These are phyloP conservation scores for Meda fulgida DNA, from an alignment of 2,797 vertebrate species.

Conservation along the genomic window DNA sequence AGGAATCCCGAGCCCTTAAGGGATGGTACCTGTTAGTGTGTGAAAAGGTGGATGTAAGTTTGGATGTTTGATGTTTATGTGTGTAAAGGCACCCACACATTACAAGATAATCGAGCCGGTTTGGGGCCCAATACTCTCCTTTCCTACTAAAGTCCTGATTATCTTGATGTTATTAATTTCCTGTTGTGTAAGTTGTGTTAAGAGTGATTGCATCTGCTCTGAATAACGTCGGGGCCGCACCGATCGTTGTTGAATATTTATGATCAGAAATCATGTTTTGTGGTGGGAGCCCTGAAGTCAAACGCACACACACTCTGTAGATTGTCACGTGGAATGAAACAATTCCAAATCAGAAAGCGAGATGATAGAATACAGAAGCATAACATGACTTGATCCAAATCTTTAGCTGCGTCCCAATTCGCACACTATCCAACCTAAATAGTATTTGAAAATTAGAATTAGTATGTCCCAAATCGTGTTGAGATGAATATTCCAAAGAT, in stretches of 20 bases:
- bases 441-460: no score
- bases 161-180: background rate
- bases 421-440: no score
- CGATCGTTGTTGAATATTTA: background rate
- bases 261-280: background rate
- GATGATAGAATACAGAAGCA: no score
- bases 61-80: background rate
- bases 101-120: background rate
- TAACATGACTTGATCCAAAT: background rate
- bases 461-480: no score
- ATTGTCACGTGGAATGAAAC: background rate
- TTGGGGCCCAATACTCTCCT: background rate
- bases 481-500: no score
- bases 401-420: background rate
- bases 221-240: background rate
- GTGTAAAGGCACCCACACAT: background rate
- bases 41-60: background rate
- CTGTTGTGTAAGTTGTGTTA: background rate
- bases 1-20: slow-evolving; percentile 39
- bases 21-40: slow-evolving; percentile 10
- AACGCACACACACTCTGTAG: background rate
- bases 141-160: background rate
- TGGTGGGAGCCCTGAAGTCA: background rate
- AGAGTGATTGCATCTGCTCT: background rate
- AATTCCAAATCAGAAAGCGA: background rate